These are phyloP conservation scores for Magallana nippona DNA, from an alignment of 2,888 invertebrate genomes.

Conservation along the genomic window DNA sequence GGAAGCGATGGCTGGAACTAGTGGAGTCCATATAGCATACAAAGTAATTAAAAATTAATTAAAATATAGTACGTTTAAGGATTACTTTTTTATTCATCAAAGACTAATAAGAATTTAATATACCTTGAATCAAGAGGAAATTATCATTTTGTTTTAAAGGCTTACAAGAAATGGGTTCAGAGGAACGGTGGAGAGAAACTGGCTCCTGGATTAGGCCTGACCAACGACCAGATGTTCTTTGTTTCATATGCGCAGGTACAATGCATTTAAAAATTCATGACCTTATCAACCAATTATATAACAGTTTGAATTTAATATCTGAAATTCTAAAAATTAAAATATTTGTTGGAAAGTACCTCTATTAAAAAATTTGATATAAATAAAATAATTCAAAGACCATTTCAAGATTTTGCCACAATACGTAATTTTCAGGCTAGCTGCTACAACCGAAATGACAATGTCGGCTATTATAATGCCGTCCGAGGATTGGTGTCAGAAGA, in stretches of 20 bases:
- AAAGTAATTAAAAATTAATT: conserved; percentile 57
- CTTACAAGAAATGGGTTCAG: conserved; percentile 66
- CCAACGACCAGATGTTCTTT: conserved; percentile 82
- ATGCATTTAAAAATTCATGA: no score
- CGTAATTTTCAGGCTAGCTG: conserved; percentile 56
- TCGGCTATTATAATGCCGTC: conserved; percentile 55
- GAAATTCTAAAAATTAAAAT: no score
- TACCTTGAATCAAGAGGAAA: not conserved
- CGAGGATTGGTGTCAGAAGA: conserved; percentile 58
- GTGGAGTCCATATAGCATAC: conserved; percentile 68
- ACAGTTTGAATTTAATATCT: no score
- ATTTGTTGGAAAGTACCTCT: no score
- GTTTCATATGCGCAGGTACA: conserved; percentile 80
- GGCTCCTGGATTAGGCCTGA: conserved; percentile 65
- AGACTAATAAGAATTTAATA: not conserved
- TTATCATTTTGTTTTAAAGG: conserved; percentile 56
- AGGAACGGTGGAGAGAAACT: conserved; percentile 61
- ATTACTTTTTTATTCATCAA: not conserved
- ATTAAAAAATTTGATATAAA: no score
- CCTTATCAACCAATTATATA: no score
- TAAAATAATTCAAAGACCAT: no score
- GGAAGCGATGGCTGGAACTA: conserved; percentile 67
- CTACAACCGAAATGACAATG: conserved; percentile 57
- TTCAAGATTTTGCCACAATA: no score
- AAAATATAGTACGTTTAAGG: not conserved